These are phyloP conservation scores for Polydrusus tereticollis DNA, from an alignment of 2,888 invertebrate species.

Conservation along the genomic window DNA sequence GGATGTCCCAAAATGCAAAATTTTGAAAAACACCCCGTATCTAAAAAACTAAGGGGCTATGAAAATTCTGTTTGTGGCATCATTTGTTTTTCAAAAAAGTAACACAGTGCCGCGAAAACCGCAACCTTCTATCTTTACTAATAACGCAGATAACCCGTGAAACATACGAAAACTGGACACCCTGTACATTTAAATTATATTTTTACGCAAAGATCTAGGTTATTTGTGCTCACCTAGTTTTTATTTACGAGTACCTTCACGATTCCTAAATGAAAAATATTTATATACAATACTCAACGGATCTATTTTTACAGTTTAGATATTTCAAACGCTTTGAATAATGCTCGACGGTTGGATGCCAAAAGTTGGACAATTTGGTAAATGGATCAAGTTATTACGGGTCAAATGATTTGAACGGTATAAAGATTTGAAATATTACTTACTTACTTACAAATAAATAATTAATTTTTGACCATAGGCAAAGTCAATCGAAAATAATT, in stretches of 20 bases:
- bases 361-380: slow-evolving; percentile 22
- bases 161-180: background rate
- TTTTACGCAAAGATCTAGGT: background rate
- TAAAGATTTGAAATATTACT: too few relatives aligned
- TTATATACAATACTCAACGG: slow-evolving; percentile 9
- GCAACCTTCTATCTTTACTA: too few relatives aligned
- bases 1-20: too few relatives aligned
- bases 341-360: slow-evolving; percentile 15
- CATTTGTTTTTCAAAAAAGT: too few relatives aligned
- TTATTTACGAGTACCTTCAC: background rate
- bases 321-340: slow-evolving; percentile 26
- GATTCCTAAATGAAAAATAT: background rate
- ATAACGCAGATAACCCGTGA: too few relatives aligned
- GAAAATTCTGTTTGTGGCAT: too few relatives aligned
- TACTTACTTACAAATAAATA: too few relatives aligned
- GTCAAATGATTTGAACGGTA: background rate
- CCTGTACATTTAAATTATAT: background rate
- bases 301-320: slow-evolving; percentile 27
- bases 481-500: too few relatives aligned
- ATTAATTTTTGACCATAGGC: too few relatives aligned
- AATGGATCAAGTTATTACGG: slow-evolving; percentile 31
- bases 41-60: too few relatives aligned
- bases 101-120: too few relatives aligned
- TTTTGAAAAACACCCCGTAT: too few relatives aligned
- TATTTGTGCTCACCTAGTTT: background rate